Conservation (phyloP, 2,113 vertebrate species). For the Plestiodon gilberti region DNA sequence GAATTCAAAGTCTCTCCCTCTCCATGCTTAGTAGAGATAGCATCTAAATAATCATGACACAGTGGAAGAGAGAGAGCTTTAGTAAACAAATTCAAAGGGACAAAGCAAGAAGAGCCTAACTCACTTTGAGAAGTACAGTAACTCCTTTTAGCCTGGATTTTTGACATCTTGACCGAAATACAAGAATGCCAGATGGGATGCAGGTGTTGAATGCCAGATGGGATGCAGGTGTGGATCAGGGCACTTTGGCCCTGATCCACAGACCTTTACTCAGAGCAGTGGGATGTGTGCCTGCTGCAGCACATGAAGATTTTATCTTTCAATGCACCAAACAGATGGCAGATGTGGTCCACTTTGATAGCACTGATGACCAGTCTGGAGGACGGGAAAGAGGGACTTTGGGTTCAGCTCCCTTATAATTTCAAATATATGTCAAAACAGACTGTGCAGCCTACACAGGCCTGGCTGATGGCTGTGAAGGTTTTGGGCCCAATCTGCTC, state of each 20-base stretch:
- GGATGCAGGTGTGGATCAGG: background rate
- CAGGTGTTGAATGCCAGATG: background rate
- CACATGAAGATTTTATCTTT: background rate
- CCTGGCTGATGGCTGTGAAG: background rate
- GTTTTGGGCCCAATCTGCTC: no score
- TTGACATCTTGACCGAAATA: background rate
- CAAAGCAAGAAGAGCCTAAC: background rate
- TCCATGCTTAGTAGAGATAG: no score
- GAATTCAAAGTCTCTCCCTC: background rate
- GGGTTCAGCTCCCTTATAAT: background rate
- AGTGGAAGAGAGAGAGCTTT: background rate
- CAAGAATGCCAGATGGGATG: background rate
- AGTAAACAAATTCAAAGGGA: background rate
- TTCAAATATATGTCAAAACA: background rate
- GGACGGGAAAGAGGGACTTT: background rate
- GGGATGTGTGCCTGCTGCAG: background rate
- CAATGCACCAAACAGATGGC: background rate
- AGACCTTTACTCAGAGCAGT: background rate
- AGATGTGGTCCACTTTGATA: background rate
- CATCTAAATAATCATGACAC: background rate
- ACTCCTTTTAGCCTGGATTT: background rate
- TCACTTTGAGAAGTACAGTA: background rate
- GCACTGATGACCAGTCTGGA: background rate
- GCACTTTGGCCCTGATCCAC: background rate
- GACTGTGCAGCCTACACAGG: background rate